A percentile compares a stretch with the other conserved stretches of the same genome.
Evolutionary conservation across 2,113 vertebrate species (phyloP).

Genomic region (Pseudorhombus dupliciocellatus): DNA sequence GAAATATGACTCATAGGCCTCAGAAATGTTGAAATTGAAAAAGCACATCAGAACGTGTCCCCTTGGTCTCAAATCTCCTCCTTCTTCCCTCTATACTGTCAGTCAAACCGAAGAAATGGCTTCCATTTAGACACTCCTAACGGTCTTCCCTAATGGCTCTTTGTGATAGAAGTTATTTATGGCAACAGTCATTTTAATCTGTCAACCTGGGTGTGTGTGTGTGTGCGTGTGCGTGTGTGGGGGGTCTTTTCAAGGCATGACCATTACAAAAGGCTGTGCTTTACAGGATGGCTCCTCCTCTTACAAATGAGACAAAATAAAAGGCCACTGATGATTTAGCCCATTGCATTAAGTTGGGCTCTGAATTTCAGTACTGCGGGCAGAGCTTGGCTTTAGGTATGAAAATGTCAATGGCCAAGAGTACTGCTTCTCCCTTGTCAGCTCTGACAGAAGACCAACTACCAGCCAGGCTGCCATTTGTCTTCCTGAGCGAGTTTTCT

Average conservation of each 20-base stretch:
- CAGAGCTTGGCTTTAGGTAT: slow-evolving; percentile 67
- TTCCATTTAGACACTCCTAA: slow-evolving; percentile 78
- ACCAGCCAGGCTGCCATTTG: slow-evolving; percentile 67
- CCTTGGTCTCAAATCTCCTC: slow-evolving; percentile 66
- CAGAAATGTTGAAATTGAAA: slow-evolving; percentile 75
- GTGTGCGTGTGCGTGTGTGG: slow-evolving; percentile 26
- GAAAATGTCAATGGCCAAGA: slow-evolving; percentile 75
- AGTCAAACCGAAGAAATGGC: slow-evolving; percentile 73
- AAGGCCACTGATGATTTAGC: slow-evolving; percentile 62
- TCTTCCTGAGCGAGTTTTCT: slow-evolving; percentile 82
- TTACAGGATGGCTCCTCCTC: slow-evolving; percentile 28
- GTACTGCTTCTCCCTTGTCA: slow-evolving; percentile 71
- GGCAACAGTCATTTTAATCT: slow-evolving; percentile 75
- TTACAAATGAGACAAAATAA: slow-evolving; percentile 34
- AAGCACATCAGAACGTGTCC: slow-evolving; percentile 54
- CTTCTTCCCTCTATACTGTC: slow-evolving; percentile 37
- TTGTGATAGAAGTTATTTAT: slow-evolving; percentile 80
- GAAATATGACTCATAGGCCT: slow-evolving; percentile 73
- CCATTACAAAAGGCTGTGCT: slow-evolving; percentile 36
- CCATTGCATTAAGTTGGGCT: slow-evolving; percentile 61
- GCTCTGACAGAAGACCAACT: slow-evolving; percentile 69
- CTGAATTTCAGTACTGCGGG: slow-evolving; percentile 66
- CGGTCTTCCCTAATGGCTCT: slow-evolving; percentile 73
- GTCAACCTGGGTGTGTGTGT: slow-evolving; percentile 53
- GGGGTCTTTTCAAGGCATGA: slow-evolving; percentile 50